These are phyloP conservation scores for Argyresthia goedartella DNA, from an alignment of 2,888 invertebrate species.

Conservation along the genomic window DNA sequence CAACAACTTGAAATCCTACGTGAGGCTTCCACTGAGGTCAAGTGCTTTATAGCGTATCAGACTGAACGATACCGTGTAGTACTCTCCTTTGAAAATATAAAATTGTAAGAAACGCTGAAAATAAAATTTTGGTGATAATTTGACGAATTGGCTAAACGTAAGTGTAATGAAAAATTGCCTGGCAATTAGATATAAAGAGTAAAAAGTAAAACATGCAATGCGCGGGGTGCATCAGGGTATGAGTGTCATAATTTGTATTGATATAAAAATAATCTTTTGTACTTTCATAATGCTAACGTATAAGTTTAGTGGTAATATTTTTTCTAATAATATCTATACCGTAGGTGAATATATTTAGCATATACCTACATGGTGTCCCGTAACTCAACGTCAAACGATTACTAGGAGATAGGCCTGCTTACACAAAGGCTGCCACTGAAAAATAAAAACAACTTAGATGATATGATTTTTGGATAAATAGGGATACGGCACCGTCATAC, in stretches of 20 bases:
- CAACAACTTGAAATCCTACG: neutral
- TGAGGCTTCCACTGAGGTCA: neutral
- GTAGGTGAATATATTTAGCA: constrained; percentile 53
- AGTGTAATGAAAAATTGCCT: constrained; percentile 40
- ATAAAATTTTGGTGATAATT: constrained; percentile 53
- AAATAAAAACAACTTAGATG: no score
- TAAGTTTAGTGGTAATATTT: constrained; percentile 49
- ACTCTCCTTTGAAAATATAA: neutral
- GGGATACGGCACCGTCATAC: no score
- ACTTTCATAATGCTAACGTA: constrained; percentile 60
- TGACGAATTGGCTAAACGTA: constrained; percentile 65
- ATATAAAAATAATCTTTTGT: constrained; percentile 46
- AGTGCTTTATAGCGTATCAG: neutral
- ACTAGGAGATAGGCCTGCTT: no score
- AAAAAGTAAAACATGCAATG: constrained; percentile 51
- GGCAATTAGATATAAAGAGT: constrained; percentile 50
- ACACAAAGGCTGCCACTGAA: no score
- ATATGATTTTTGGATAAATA: no score
- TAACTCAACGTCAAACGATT: no score
- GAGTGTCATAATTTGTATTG: constrained; percentile 65
- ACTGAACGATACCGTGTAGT: constrained; percentile 1
- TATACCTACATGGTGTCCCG: constrained; percentile 21
- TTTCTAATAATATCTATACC: constrained; percentile 59
- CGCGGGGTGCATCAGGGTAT: constrained; percentile 71
- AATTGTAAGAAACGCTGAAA: constrained; percentile 8